A percentile compares a stretch with the other conserved stretches of the same genome.
Evolutionary conservation across 2,888 invertebrate genomes (phyloP).

Genomic region (Latrodectus hesperus): DNA sequence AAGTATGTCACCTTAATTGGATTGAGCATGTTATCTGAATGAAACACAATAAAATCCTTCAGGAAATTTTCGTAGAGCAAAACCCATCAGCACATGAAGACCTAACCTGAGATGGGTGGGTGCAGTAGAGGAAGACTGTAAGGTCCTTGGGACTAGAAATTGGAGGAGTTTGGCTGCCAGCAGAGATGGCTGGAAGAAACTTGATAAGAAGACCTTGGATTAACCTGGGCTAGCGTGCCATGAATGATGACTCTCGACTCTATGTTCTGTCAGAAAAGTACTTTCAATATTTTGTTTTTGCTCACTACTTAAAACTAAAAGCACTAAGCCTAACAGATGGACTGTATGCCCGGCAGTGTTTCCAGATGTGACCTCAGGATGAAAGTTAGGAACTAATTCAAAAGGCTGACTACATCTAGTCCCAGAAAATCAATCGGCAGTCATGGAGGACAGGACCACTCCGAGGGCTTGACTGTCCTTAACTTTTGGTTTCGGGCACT

Average conservation of each 20-base stretch:
- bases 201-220: no score
- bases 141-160: no score
- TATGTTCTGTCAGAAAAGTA: conserved; percentile 21
- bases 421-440: conserved; percentile 65
- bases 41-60: no score
- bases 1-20: no score
- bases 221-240: no score
- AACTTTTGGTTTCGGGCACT: not conserved
- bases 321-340: conserved; percentile 61
- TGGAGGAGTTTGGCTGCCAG: no score
- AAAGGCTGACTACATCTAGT: conserved; percentile 47
- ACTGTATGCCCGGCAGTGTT: conserved; percentile 57
- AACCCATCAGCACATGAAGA: no score
- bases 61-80: no score
- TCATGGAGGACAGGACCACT: conserved; percentile 66
- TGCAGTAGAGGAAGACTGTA: no score
- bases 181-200: no score
- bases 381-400: conserved; percentile 62
- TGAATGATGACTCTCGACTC: not conserved
- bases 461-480: conserved; percentile 1
- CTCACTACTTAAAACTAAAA: conserved; percentile 63
- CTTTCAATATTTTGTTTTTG: not conserved
- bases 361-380: conserved; percentile 61
- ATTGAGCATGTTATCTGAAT: no score
- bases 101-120: no score